These are phyloP conservation scores for Selene dorsalis DNA, from an alignment of 2,797 vertebrate genomes.

Conservation along the genomic window DNA sequence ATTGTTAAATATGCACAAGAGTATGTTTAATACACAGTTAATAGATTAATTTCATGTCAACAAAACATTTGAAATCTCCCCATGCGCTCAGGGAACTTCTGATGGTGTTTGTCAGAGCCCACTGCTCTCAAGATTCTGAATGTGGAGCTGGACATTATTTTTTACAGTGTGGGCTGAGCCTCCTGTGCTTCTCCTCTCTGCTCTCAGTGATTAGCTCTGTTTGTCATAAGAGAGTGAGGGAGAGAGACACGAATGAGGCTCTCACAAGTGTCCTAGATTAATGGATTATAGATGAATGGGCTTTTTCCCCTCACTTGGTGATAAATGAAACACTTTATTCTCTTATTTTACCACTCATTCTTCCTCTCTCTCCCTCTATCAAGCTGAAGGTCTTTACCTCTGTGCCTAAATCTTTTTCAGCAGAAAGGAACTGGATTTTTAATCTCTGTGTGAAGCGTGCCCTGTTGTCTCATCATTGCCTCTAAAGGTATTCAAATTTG, in stretches of 20 bases:
- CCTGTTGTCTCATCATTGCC: conserved; percentile 42
- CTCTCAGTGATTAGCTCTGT: conserved; percentile 73
- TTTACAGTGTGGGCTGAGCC: conserved; percentile 53
- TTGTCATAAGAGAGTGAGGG: conserved; percentile 74
- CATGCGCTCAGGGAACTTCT: background rate
- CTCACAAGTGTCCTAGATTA: conserved; percentile 77
- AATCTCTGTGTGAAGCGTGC: conserved; percentile 62
- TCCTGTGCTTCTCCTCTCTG: conserved; percentile 27
- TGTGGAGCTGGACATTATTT: conserved; percentile 10
- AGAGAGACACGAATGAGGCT: conserved; percentile 51
- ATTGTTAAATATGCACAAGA: background rate
- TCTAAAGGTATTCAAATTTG: conserved; percentile 57
- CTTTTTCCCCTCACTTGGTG: conserved; percentile 42
- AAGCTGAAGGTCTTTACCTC: conserved; percentile 1
- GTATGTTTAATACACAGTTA: too few relatives aligned
- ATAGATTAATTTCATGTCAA: background rate
- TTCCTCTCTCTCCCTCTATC: conserved; percentile 9
- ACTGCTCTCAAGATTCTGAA: background rate
- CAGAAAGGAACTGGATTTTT: conserved; percentile 64
- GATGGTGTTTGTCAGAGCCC: background rate
- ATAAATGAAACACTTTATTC: conserved; percentile 73
- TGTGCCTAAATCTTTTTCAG: conserved; percentile 37
- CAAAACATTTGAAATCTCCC: background rate
- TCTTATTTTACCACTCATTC: conserved; percentile 31
- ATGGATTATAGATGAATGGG: conserved; percentile 74